These are phyloP conservation scores for Emmelina monodactyla DNA, from an alignment of 2,888 invertebrate genomes.

Conservation along the genomic window DNA sequence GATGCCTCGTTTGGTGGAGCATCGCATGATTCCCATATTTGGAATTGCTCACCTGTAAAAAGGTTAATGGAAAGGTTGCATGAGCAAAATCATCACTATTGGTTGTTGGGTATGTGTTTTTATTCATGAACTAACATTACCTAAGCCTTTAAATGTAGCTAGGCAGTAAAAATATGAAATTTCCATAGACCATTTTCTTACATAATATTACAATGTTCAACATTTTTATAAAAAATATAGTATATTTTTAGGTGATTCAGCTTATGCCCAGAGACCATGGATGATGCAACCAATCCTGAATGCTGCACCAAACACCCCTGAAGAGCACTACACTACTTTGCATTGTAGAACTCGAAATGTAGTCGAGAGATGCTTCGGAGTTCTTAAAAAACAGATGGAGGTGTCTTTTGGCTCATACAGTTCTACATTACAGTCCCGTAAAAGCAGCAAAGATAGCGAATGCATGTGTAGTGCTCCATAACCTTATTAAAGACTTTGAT, in stretches of 20 bases:
- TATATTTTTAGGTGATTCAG: not conserved
- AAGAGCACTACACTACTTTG: conserved; percentile 1
- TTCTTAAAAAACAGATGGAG: conserved; percentile 1
- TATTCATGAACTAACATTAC: too few species aligned
- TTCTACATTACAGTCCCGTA: conserved; percentile 2
- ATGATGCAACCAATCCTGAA: not conserved
- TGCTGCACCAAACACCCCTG: not conserved
- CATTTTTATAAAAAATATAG: too few species aligned
- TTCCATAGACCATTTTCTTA: too few species aligned
- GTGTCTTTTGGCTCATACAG: conserved; percentile 1
- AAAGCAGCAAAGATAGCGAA: conserved; percentile 2
- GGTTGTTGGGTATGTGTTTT: too few species aligned
- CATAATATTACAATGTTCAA: too few species aligned
- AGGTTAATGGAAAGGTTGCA: too few species aligned
- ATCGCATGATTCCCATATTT: too few species aligned
- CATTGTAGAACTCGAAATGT: not conserved
- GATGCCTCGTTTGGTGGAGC: too few species aligned
- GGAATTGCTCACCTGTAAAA: too few species aligned
- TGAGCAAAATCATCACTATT: too few species aligned
- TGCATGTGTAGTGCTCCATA: conserved; percentile 4
- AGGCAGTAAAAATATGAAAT: too few species aligned
- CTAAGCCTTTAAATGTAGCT: too few species aligned
- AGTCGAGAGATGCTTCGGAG: conserved; percentile 3
- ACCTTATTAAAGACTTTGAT: not conserved
- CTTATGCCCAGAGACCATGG: not conserved